Base-by-base conservation (phyloP, 2,113 vertebrate species). In the Ondatra zibethicus region DNA sequence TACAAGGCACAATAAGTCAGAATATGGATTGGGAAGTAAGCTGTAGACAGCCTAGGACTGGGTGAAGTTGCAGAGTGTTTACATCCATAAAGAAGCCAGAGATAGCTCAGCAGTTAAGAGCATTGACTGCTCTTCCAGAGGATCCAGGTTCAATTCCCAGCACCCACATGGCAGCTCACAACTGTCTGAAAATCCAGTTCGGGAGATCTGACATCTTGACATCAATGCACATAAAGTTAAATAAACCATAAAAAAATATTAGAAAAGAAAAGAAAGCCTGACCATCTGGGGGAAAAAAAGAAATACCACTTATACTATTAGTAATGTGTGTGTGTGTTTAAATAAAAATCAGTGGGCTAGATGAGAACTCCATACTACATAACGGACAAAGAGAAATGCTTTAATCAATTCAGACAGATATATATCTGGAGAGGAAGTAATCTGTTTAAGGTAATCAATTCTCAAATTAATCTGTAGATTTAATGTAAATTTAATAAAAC, bases 401-500 rank as follows among this genome's bases (percentile, higher is more conserved):
- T 73, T 58, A 8, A 31, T 70, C 52, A 52, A n/a, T 63, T 55
- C 4, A 88, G 84, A 86, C n/a, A 77, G 4, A 75, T 66, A 36
- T 11, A 4, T 61, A 21, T 76, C 36, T 52, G 1, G 29, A 75
- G 4, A 5, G 47, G 13, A 88, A 84, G n/a, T 33, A 92, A 91
- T 55, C 78, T 58, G 76, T 45, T 58, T 65, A 70, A 92, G 82
- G 42, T 80, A 65, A 92, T 92, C 42, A 58, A 63, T 85, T 95
- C 78, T 73, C 75, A 92, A 84, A 68, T 66, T 72, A 86, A 87
- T 58, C 13, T 96, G 42, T 17, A 96, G 42, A 88, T 45, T 27
- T 61, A 91, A 91, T 75, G 29, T 9, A 90, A 91, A 70, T 88
- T 65, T 88, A 95, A 85, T 88, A 75, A 70, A 95, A 84, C 91